Percentiles rank a stretch among this genome's conserved stretches.
Conservation (phyloP, 2,797 vertebrate species). For the Sebastes kiyomatsui region DNA sequence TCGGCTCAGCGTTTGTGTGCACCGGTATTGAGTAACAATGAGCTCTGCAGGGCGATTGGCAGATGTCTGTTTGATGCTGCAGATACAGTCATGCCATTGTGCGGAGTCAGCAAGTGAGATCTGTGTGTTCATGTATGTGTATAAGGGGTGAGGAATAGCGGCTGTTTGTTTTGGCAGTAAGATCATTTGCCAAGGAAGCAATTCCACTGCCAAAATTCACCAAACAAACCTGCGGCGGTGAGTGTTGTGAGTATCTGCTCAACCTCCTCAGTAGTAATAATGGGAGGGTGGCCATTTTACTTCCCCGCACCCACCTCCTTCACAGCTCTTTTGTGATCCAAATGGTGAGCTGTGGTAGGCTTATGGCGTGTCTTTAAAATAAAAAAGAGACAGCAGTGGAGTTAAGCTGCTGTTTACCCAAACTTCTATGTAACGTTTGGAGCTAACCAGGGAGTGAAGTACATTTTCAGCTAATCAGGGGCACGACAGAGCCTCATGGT, state of each 20-base stretch:
- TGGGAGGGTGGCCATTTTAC: conserved; percentile 41
- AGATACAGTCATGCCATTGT: conserved; percentile 66
- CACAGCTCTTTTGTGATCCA: conserved; percentile 25
- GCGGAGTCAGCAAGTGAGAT: conserved; percentile 57
- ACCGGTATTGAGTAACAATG: conserved; percentile 59
- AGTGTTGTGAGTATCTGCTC: conserved; percentile 41
- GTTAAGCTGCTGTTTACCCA: background rate
- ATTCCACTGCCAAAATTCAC: conserved; percentile 58
- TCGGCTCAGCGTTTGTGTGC: conserved; percentile 39
- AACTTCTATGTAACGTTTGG: conserved; percentile 13
- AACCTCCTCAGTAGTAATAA: conserved; percentile 32
- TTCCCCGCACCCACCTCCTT: conserved; percentile 16
- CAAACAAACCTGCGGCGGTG: conserved; percentile 54
- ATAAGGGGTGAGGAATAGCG: conserved; percentile 45
- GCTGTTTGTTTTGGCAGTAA: conserved; percentile 64
- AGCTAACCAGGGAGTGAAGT: conserved; percentile 37
- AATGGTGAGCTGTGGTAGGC: conserved; percentile 14
- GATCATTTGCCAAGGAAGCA: conserved; percentile 59
- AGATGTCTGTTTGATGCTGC: conserved; percentile 62
- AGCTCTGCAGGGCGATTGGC: conserved; percentile 65
- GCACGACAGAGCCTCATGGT: conserved; percentile 37
- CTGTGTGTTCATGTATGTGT: conserved; percentile 43
- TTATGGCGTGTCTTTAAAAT: conserved; percentile 3
- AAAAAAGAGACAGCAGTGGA: background rate
- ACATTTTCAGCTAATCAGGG: conserved; percentile 51